Base-by-base conservation (phyloP, 2,888 invertebrate species). In the Chrysotoxum bicinctum region DNA sequence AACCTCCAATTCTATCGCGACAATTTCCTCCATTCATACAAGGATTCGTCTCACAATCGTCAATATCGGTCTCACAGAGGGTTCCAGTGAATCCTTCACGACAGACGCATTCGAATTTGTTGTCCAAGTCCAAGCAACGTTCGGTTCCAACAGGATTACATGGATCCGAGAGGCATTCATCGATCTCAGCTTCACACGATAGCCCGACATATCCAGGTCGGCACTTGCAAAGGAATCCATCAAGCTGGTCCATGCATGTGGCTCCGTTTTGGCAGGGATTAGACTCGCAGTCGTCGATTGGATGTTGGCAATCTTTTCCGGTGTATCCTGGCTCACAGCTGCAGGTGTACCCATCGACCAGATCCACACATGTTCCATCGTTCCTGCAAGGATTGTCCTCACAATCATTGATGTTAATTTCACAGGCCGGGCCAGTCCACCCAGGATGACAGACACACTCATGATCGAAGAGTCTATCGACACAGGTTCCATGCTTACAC, bases 251-350 rank as follows among this genome's bases (percentile, higher is more conserved):
- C 1, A 95, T 91, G 89, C 98, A 98, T 0, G 95, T 95, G 3
- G 97, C 98, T 26, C 98, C 97, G 90, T 98, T 98, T 89, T 97
- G 96, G 91, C 99, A 99, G 0, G 98, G 98, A 85, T 95, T 93
- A 0, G 96, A 96, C 23, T 96, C 95, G 89, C 99, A 99, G 89
- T 98, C 97, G 90, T 99, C 98, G 78, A 98, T 96, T 0, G 96
- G 95, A 89, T 98, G 98, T 90, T 98, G 98, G 90, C 98, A 98
- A 88, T 95, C 94, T 90, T 97, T 97, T 52, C 98, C 98, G 1
- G 98, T 98, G 90, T 95, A 98, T 1, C 98, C 98, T n/a, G 97
- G 95, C 90, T 98, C 97, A 90, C 98, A 99, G 69, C 95, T 95
- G 90, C 98, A 99, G 37, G 94, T 94, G 88, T 95, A 98, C 69